Percentiles rank a stretch among this genome's conserved stretches.
Evolutionary conservation across 23 tunicate genomes (phyloP).

Genomic region (Ciona savignyi): DNA sequence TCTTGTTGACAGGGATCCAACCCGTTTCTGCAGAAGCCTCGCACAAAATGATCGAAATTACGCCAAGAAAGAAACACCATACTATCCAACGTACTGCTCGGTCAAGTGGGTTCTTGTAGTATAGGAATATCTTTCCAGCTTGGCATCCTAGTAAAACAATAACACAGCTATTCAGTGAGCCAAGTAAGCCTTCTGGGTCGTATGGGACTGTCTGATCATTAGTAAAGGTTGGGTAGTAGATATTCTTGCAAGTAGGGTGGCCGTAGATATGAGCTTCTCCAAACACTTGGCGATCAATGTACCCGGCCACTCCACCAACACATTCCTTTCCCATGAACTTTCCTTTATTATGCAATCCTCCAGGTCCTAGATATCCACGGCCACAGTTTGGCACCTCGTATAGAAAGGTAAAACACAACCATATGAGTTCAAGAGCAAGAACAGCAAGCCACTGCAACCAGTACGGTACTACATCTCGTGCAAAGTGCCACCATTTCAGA

Average conservation of each 20-base stretch:
- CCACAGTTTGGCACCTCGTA: constrained; percentile 68
- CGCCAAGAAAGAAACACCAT: constrained; percentile 64
- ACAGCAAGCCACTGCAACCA: constrained; percentile 89
- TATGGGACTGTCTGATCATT: constrained; percentile 43
- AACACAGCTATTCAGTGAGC: constrained; percentile 73
- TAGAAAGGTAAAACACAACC: constrained; percentile 79
- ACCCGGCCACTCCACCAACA: constrained; percentile 93
- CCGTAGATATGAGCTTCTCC: constrained; percentile 86
- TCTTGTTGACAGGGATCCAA: constrained; percentile 92
- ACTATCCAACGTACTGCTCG: constrained; percentile 46
- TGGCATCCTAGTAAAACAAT: constrained; percentile 84
- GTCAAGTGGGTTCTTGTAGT: constrained; percentile 39
- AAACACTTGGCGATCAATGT: constrained; percentile 86
- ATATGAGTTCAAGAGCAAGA: constrained; percentile 46
- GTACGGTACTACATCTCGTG: constrained; percentile 67
- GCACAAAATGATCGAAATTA: constrained; percentile 50
- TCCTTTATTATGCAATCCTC: constrained; percentile 75
- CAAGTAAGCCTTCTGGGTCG: constrained; percentile 97
- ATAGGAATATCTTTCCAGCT: constrained; percentile 89
- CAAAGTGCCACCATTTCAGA: constrained; percentile 25
- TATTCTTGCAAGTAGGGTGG: constrained; percentile 60
- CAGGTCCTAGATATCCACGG: constrained; percentile 92
- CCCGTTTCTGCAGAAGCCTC: constrained; percentile 72
- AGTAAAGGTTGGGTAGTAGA: constrained; percentile 47
- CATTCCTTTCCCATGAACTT: constrained; percentile 38